Conservation (phyloP, 2,113 vertebrate species). For the Cyrtonyx montezumae region DNA sequence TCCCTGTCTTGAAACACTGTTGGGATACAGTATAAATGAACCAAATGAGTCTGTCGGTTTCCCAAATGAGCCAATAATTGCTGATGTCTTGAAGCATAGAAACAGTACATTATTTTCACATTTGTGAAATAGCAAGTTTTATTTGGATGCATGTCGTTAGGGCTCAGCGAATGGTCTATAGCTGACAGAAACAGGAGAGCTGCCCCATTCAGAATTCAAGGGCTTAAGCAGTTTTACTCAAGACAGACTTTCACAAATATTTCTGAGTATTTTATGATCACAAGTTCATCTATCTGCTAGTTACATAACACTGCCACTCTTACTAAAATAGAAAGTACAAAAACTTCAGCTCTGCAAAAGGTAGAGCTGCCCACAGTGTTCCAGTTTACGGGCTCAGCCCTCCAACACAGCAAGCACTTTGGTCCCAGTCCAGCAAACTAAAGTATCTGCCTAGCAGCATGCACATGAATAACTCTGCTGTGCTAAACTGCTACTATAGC, state of each 20-base stretch:
- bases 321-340: conserved; percentile 49
- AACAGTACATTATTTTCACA: conserved; percentile 61
- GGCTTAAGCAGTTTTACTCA: conserved; percentile 13
- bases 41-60: conserved; percentile 15
- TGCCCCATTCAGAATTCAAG: conserved; percentile 53
- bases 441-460: not conserved
- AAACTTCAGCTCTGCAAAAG: conserved; percentile 53
- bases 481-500: conserved; percentile 55
- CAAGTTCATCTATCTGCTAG: conserved; percentile 54
- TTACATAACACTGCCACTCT: conserved; percentile 62
- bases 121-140: conserved; percentile 43
- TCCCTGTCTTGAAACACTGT: conserved; percentile 10
- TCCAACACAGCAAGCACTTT: conserved; percentile 53
- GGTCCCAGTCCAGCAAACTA: conserved; percentile 39
- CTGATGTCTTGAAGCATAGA: conserved; percentile 29
- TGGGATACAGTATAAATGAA: conserved; percentile 43
- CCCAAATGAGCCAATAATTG: conserved; percentile 48
- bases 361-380: conserved; percentile 58
- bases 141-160: conserved; percentile 38
- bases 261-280: conserved; percentile 59
- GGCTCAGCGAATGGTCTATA: conserved; percentile 57
- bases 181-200: not conserved
- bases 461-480: conserved; percentile 28
- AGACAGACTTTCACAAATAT: conserved; percentile 53
- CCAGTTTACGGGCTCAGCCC: conserved; percentile 37